Conservation (phyloP, 2,888 invertebrate species). For the Tillus elongatus region DNA sequence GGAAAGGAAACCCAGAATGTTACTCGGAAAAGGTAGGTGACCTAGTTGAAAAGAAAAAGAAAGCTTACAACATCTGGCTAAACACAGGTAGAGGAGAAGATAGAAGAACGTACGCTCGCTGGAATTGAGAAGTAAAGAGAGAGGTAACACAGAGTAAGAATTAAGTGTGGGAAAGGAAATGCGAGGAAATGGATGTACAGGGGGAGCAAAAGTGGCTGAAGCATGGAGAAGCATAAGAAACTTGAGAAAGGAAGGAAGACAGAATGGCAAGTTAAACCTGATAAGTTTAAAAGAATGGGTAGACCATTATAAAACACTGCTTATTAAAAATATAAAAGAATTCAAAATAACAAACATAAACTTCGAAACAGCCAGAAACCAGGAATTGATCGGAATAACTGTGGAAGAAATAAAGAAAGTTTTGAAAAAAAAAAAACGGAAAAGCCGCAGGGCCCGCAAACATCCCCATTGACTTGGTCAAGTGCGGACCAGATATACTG, state of each 20-base stretch:
- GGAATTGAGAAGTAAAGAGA: slow-evolving; percentile 6
- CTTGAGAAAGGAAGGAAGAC: slow-evolving; percentile 4
- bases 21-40: slow-evolving; percentile 6
- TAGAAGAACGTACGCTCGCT: slow-evolving; percentile 3
- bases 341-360: not conserved
- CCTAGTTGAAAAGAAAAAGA: slow-evolving; percentile 7
- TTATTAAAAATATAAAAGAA: not conserved
- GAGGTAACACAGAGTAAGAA: slow-evolving; percentile 4
- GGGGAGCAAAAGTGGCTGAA: slow-evolving; percentile 2
- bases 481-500: no score
- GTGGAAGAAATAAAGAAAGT: no score
- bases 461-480: no score
- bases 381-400: no score
- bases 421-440: no score
- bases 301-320: not conserved
- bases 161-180: slow-evolving; percentile 1
- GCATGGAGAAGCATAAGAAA: slow-evolving; percentile 7
- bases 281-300: not conserved
- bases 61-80: slow-evolving; percentile 7
- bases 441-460: no score
- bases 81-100: slow-evolving; percentile 4
- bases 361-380: no score
- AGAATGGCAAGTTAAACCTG: not conserved
- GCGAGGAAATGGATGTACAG: slow-evolving; percentile 5
- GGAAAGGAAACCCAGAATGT: slow-evolving; percentile 5